Evolutionary conservation across 2,888 invertebrate genomes (phyloP).

Genomic region (Nowickia ferox): DNA sequence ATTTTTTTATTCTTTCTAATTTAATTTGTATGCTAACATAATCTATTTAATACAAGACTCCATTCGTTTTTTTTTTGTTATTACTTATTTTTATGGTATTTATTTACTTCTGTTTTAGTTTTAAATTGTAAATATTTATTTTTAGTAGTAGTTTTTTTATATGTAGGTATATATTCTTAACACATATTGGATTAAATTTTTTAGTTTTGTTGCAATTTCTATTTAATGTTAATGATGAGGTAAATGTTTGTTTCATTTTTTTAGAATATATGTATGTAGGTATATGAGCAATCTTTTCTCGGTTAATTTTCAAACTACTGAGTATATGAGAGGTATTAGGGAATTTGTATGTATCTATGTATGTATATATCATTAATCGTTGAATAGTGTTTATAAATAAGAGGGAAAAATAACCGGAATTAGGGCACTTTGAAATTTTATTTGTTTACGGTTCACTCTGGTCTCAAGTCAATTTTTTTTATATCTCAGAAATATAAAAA

Average conservation of each 20-base stretch:
- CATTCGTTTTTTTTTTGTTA: slow-evolving; percentile 6
- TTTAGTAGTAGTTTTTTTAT: slow-evolving; percentile 20
- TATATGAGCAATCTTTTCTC: slow-evolving; percentile 68
- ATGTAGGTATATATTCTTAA: slow-evolving; percentile 42
- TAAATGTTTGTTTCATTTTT: slow-evolving; percentile 65
- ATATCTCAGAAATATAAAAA: no score
- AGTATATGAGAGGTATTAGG: slow-evolving; percentile 68
- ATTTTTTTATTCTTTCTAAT: background rate
- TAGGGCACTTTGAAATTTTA: background rate
- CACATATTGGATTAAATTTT: slow-evolving; percentile 34
- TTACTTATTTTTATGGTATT: slow-evolving; percentile 11
- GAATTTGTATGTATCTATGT: slow-evolving; percentile 14
- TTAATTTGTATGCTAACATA: background rate
- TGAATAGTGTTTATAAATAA: background rate
- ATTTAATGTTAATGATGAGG: slow-evolving; percentile 65
- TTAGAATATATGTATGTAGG: slow-evolving; percentile 58
- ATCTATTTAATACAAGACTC: background rate
- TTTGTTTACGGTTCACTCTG: no score
- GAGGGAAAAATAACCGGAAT: background rate
- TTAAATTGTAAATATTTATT: slow-evolving; percentile 55
- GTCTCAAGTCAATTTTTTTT: background rate
- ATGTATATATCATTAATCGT: background rate
- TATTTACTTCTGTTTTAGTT: slow-evolving; percentile 32
- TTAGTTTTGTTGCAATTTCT: slow-evolving; percentile 30
- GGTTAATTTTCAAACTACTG: slow-evolving; percentile 66